phyloP scores from a whole-genome alignment of 2,797 vertebrate genomes.

The Gymnoscopelus microlampas region DNA sequence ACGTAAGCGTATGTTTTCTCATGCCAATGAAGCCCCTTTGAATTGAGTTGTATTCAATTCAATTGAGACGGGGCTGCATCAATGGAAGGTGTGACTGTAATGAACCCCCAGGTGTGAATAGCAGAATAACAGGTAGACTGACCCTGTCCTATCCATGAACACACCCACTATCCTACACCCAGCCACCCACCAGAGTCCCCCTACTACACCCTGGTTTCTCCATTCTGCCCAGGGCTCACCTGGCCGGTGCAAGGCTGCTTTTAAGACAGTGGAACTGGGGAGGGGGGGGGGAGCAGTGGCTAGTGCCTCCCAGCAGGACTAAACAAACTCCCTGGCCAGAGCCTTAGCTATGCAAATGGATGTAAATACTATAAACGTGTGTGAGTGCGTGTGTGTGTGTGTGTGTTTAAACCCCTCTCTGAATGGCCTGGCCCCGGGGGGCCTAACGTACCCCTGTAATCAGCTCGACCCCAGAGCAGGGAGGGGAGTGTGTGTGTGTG shows the following conservation, averaged over 20 bases:
- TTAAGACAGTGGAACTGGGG: not conserved
- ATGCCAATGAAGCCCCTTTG: too few relatives aligned
- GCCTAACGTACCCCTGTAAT: slow-evolving; percentile 74
- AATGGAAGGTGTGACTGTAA: slow-evolving; percentile 24
- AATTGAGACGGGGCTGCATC: not conserved
- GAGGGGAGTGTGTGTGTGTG: slow-evolving; percentile 28
- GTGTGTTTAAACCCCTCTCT: slow-evolving; percentile 42
- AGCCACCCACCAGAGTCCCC: not conserved
- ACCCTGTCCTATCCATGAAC: slow-evolving; percentile 47
- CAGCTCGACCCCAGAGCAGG: slow-evolving; percentile 59
- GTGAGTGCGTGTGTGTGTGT: slow-evolving; percentile 47
- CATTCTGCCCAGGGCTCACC: slow-evolving; percentile 3
- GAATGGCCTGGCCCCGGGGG: slow-evolving; percentile 63
- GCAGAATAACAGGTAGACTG: slow-evolving; percentile 3
- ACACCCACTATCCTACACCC: slow-evolving; percentile 28
- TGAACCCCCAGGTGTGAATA: slow-evolving; percentile 23
- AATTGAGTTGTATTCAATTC: too few relatives aligned
- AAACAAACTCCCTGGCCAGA: slow-evolving; percentile 70
- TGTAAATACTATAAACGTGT: slow-evolving; percentile 68
- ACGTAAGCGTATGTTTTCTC: too few relatives aligned
- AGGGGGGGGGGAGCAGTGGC: slow-evolving; percentile 22
- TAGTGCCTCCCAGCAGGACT: slow-evolving; percentile 68
- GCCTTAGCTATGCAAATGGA: slow-evolving; percentile 73
- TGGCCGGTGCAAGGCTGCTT: slow-evolving; percentile 16
- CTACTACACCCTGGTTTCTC: not conserved